phyloP scores from a whole-genome alignment of 2,888 invertebrate genomes.

The Drosophila mimica region DNA sequence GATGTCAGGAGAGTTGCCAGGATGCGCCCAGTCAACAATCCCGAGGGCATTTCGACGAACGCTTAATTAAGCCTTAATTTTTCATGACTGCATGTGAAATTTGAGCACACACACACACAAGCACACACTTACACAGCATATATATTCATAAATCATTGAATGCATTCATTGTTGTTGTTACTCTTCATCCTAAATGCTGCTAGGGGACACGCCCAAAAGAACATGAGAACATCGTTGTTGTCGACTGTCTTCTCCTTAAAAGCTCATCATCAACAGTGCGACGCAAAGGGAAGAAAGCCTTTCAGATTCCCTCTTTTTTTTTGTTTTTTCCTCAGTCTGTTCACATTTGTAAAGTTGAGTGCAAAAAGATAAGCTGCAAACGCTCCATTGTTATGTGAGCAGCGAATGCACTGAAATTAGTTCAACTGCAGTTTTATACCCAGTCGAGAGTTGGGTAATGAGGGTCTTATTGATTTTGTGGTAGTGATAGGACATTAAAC shows the following conservation, averaged over 20 bases:
- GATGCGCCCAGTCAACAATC: constrained; percentile 27
- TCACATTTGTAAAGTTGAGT: constrained; percentile 49
- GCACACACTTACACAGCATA: background rate
- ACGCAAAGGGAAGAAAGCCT: constrained; percentile 23
- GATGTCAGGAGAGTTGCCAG: constrained; percentile 57
- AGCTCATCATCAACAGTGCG: constrained; percentile 58
- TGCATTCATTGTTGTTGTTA: constrained; percentile 16
- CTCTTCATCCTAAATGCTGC: constrained; percentile 5
- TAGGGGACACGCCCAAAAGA: constrained; percentile 37
- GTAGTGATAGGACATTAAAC: background rate
- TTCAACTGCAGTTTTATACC: constrained; percentile 47
- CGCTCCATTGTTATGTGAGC: constrained; percentile 42
- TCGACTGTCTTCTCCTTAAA: constrained; percentile 32
- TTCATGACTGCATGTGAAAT: constrained; percentile 59
- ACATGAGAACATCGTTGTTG: constrained; percentile 30
- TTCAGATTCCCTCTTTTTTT: constrained; percentile 18
- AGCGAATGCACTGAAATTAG: constrained; percentile 47
- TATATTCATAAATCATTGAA: constrained; percentile 56
- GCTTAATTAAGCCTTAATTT: constrained; percentile 81
- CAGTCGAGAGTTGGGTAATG: background rate
- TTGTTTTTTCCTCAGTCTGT: constrained; percentile 41
- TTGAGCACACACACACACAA: constrained; percentile 33
- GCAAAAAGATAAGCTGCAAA: constrained; percentile 51
- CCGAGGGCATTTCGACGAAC: constrained; percentile 53
- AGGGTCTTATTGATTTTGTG: background rate